A percentile compares a stretch with the other conserved stretches of the same genome.
These are phyloP conservation scores for Melanotaenia duboulayi DNA, from an alignment of 2,113 vertebrate species.

Conservation along the genomic window DNA sequence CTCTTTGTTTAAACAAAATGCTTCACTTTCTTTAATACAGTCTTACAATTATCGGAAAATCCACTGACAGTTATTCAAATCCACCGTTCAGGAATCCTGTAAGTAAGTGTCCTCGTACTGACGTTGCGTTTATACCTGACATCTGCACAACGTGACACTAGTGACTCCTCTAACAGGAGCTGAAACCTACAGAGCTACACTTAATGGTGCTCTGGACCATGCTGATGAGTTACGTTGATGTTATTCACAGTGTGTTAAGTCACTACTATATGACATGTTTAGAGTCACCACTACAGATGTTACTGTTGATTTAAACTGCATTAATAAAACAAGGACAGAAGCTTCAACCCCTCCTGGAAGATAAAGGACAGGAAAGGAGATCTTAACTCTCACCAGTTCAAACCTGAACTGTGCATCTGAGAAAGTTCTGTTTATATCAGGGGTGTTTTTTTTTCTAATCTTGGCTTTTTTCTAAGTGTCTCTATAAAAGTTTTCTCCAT, in stretches of 20 bases:
- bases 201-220: slow-evolving; percentile 38
- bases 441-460: no score
- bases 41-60: slow-evolving; percentile 2
- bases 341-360: not conserved
- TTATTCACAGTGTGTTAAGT: slow-evolving; percentile 53
- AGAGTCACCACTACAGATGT: slow-evolving; percentile 19
- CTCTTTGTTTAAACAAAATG: not conserved
- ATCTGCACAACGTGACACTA: slow-evolving; percentile 19
- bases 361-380: not conserved
- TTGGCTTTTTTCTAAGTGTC: no score
- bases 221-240: slow-evolving; percentile 37
- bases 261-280: slow-evolving; percentile 19
- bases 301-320: not conserved
- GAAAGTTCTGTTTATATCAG: not conserved
- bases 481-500: no score
- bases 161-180: slow-evolving; percentile 25
- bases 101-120: not conserved
- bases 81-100: slow-evolving; percentile 8
- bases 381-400: slow-evolving; percentile 18
- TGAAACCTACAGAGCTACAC: slow-evolving; percentile 22
- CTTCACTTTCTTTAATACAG: not conserved
- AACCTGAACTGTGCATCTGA: not conserved
- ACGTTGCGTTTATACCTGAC: slow-evolving; percentile 30
- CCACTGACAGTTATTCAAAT: not conserved
- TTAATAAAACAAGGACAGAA: not conserved